Conservation (phyloP, 2,113 vertebrate species). For the Cnemophilus loriae region DNA sequence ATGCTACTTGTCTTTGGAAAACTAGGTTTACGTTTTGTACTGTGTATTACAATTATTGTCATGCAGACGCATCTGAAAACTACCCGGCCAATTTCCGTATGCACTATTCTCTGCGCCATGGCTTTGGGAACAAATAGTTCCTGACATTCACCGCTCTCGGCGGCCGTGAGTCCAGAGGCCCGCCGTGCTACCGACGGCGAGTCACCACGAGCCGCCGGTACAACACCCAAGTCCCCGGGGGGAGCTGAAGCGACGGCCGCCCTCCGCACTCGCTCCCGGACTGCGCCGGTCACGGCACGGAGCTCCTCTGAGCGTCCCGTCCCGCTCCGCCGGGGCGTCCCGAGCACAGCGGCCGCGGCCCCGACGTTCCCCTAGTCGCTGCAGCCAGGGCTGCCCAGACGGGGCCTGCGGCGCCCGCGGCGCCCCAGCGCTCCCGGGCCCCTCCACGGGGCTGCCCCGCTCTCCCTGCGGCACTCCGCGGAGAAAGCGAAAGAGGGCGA, state of each 20-base stretch:
- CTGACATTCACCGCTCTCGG: background rate
- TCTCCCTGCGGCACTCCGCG: background rate
- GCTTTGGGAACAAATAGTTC: background rate
- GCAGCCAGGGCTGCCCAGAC: background rate
- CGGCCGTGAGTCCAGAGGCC: background rate
- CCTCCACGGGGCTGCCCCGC: background rate
- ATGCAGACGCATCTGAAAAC: background rate
- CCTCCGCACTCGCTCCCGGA: background rate
- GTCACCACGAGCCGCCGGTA: background rate
- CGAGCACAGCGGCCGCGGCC: background rate
- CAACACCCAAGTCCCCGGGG: background rate
- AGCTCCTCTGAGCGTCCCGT: background rate
- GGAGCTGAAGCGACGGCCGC: background rate
- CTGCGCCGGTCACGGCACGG: background rate
- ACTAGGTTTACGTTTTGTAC: background rate
- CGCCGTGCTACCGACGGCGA: background rate
- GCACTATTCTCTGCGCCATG: background rate
- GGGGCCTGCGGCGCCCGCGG: too few species aligned
- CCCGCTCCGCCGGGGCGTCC: background rate
- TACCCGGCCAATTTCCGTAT: background rate
- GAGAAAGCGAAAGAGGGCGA: background rate
- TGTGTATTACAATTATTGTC: background rate
- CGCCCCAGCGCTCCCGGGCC: background rate
- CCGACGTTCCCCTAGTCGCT: background rate
- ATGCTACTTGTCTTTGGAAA: background rate